Percentiles rank a stretch among this genome's conserved stretches.
Conservation (phyloP, 2,113 vertebrate genomes). For the Phyllostomus hastatus region DNA sequence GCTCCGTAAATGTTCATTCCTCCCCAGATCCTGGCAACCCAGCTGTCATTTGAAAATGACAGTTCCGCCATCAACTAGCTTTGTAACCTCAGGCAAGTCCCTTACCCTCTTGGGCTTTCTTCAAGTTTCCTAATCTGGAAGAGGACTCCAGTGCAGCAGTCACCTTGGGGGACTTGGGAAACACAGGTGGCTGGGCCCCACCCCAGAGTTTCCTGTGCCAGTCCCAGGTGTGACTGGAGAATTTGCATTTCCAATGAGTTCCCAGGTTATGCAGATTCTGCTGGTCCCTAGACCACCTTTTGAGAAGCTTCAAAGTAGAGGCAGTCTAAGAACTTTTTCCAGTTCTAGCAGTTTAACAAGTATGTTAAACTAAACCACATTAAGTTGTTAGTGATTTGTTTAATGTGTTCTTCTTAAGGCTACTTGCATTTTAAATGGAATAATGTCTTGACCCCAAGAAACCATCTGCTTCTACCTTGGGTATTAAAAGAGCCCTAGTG, state of each 20-base stretch:
- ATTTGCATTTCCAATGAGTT: not conserved
- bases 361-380: not conserved
- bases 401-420: not conserved
- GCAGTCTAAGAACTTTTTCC: not conserved
- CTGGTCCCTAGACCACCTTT: not conserved
- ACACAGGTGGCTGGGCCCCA: not conserved
- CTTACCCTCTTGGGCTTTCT: not conserved
- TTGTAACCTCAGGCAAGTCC: not conserved
- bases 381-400: not conserved
- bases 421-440: slow-evolving; percentile 37
- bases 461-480: not conserved
- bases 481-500: not conserved
- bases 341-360: not conserved
- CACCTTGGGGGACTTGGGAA: not conserved
- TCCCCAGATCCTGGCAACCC: not conserved
- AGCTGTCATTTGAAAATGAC: not conserved
- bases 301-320: not conserved
- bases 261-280: not conserved
- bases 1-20: not conserved
- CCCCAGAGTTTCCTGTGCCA: not conserved
- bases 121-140: not conserved
- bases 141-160: not conserved
- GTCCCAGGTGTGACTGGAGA: not conserved
- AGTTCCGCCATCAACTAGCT: not conserved
- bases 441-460: not conserved